A percentile compares a stretch with the other conserved stretches of the same genome.
phyloP scores from a whole-genome alignment of 2,113 vertebrate species.

The Pollimyrus isidori region DNA sequence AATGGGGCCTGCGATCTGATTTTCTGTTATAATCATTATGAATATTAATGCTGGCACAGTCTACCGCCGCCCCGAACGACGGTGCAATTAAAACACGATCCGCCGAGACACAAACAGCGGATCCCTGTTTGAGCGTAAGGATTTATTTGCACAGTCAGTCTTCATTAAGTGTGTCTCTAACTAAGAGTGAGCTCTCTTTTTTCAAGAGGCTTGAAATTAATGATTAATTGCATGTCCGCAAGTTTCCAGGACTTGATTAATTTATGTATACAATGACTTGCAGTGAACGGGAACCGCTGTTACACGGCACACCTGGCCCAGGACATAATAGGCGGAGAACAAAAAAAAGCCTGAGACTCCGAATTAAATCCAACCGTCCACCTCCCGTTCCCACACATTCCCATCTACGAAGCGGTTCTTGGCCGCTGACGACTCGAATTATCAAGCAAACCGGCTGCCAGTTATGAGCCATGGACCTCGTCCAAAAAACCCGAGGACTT shows the following conservation, averaged over 20 bases:
- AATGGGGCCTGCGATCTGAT: constrained; percentile 17
- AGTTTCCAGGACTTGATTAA: constrained; percentile 41
- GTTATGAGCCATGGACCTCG: neutral
- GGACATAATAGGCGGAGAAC: constrained; percentile 33
- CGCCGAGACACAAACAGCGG: constrained; percentile 30
- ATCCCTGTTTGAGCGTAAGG: constrained; percentile 23
- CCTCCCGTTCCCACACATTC: constrained; percentile 13
- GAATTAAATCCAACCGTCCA: constrained; percentile 30
- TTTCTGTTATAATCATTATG: constrained; percentile 29
- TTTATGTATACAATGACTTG: constrained; percentile 40
- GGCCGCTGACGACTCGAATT: neutral
- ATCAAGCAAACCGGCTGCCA: neutral
- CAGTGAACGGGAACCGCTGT: constrained; percentile 37
- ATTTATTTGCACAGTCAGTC: constrained; percentile 38
- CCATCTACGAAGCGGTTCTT: neutral
- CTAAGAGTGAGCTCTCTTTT: constrained; percentile 23
- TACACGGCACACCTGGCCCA: constrained; percentile 40
- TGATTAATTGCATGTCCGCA: constrained; percentile 40
- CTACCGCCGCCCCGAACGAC: constrained; percentile 17
- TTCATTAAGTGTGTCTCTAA: constrained; percentile 36
- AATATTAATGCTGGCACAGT: constrained; percentile 23
- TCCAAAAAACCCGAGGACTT: neutral
- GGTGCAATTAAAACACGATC: constrained; percentile 26
- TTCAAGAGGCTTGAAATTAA: constrained; percentile 11
- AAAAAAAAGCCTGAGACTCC: neutral